These are phyloP conservation scores for Sturnira hondurensis DNA, from an alignment of 2,113 vertebrate genomes.

Conservation along the genomic window DNA sequence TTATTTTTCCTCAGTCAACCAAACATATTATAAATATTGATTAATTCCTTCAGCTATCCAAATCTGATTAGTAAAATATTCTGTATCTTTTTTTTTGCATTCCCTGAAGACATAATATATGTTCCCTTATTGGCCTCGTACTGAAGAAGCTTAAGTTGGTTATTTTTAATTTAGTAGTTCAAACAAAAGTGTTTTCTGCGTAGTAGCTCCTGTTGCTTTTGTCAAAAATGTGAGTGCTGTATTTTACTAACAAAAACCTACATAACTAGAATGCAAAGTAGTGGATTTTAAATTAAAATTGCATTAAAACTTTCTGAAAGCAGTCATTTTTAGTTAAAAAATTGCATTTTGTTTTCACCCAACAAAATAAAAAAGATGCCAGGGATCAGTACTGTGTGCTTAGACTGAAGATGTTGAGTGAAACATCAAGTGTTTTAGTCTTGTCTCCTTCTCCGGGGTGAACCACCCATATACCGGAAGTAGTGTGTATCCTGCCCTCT, in stretches of 20 bases:
- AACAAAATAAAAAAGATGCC: neutral
- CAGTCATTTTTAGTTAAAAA: neutral
- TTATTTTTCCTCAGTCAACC: neutral
- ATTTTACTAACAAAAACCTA: neutral
- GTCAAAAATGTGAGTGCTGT: neutral
- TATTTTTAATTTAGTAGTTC: neutral
- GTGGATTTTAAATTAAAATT: neutral
- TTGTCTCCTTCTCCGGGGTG: neutral
- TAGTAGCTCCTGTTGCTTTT: neutral
- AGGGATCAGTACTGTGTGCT: neutral
- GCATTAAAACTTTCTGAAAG: neutral
- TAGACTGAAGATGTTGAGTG: neutral
- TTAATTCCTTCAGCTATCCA: neutral
- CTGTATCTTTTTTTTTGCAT: neutral
- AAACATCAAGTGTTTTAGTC: neutral
- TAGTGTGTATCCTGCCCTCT: neutral
- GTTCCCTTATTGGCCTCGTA: neutral
- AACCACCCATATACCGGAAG: neutral
- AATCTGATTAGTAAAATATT: neutral
- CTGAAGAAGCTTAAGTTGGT: neutral
- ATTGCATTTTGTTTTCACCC: neutral
- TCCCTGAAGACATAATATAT: neutral
- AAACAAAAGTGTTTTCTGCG: neutral
- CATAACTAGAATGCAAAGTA: neutral
- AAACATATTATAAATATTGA: neutral